Conservation (phyloP, 2,113 vertebrate species). For the Toxostoma redivivum region DNA sequence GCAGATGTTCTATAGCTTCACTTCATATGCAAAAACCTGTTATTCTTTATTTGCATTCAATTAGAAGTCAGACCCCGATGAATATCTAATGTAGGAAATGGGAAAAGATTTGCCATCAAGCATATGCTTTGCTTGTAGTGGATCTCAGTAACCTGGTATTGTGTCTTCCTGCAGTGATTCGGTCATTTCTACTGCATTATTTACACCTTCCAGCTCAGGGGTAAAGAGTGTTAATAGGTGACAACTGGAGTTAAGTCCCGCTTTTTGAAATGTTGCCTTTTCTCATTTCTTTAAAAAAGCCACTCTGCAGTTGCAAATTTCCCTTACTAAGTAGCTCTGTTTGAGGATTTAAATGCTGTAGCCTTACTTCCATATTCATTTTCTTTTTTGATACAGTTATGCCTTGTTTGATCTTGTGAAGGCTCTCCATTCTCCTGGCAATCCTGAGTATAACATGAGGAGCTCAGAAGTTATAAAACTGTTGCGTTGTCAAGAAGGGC, state of each 20-base stretch:
- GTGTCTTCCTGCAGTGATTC: neutral
- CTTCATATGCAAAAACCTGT: constrained; percentile 59
- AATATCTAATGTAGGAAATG: constrained; percentile 34
- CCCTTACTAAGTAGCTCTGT: neutral
- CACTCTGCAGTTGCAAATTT: neutral
- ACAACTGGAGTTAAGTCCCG: neutral
- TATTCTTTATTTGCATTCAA: constrained; percentile 58
- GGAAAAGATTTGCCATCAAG: constrained; percentile 30
- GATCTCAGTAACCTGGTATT: neutral
- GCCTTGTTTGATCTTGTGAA: neutral
- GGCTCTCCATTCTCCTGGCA: neutral
- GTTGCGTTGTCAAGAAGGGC: neutral
- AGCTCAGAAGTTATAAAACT: neutral
- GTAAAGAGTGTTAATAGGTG: neutral
- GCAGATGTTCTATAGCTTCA: constrained; percentile 56
- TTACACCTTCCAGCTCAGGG: neutral
- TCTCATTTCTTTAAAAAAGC: neutral
- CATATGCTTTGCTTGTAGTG: neutral
- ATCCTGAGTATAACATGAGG: neutral
- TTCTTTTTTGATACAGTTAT: neutral
- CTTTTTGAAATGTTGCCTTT: neutral
- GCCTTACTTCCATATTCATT: neutral
- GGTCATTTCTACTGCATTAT: neutral
- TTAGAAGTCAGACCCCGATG: constrained; percentile 49
- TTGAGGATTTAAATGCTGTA: neutral